These are phyloP conservation scores for Trogon surrucura DNA, from an alignment of 2,113 vertebrate genomes.

Conservation along the genomic window DNA sequence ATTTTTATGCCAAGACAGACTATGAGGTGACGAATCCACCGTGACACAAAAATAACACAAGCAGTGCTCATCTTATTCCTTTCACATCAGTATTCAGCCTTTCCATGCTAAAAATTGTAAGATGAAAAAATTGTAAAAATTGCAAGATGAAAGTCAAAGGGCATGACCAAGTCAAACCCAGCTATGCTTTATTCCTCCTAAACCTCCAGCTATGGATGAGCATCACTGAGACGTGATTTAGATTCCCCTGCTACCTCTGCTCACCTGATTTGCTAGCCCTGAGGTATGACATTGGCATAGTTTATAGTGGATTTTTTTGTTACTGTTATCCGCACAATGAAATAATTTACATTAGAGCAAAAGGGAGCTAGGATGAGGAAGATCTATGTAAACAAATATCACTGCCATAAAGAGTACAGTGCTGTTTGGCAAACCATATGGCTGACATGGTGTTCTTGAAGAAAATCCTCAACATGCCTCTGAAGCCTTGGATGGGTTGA, in stretches of 20 bases:
- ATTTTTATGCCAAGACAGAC: neutral
- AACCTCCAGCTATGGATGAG: neutral
- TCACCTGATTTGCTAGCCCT: neutral
- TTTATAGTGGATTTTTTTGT: neutral
- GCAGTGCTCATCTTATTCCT: neutral
- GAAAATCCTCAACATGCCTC: neutral
- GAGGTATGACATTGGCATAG: neutral
- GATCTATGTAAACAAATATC: neutral
- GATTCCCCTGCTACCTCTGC: neutral
- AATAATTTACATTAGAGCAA: neutral
- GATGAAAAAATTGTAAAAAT: no score
- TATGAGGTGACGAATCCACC: neutral
- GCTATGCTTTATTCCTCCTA: neutral
- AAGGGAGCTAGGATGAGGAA: neutral
- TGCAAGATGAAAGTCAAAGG: neutral
- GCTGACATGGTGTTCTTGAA: neutral
- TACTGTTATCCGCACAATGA: neutral
- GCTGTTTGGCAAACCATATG: neutral
- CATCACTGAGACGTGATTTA: neutral
- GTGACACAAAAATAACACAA: neutral
- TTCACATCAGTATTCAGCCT: neutral
- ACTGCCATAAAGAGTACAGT: neutral
- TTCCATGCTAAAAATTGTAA: neutral
- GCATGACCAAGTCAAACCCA: neutral
- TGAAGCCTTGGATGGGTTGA: neutral